Evolutionary conservation across 2,797 vertebrate genomes (phyloP).

Genomic region (Trachurus trachurus): DNA sequence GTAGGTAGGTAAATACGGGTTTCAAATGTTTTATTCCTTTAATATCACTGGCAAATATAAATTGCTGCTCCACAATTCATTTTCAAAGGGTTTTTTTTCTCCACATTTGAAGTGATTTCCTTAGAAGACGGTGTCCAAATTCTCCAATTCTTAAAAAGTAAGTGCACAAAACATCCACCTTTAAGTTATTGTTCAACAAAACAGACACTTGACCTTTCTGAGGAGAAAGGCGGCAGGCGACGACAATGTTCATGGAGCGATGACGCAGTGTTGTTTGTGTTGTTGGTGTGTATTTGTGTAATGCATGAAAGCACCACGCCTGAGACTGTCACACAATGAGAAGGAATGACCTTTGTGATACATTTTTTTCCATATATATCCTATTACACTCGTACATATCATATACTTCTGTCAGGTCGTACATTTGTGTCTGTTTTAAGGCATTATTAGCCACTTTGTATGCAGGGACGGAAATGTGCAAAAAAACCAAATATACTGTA

Average conservation of each 20-base stretch:
- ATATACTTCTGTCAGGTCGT: constrained; percentile 50
- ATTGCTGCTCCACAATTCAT: constrained; percentile 77
- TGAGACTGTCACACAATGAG: constrained; percentile 78
- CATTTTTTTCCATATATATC: constrained; percentile 50
- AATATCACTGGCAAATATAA: constrained; percentile 85
- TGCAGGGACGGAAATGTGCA: constrained; percentile 56
- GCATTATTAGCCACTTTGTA: constrained; percentile 78
- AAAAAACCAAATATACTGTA: constrained; percentile 68
- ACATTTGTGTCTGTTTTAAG: constrained; percentile 81
- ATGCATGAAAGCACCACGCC: constrained; percentile 77
- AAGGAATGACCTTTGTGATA: constrained; percentile 79
- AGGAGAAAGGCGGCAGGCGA: constrained; percentile 75
- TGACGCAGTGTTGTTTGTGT: constrained; percentile 42
- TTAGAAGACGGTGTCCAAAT: constrained; percentile 78
- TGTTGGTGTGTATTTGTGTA: constrained; percentile 50
- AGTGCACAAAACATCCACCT: constrained; percentile 84
- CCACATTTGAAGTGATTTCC: constrained; percentile 72
- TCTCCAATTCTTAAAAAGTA: constrained; percentile 82
- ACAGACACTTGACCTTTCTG: constrained; percentile 74
- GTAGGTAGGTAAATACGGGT: constrained; percentile 81
- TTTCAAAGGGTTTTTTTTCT: constrained; percentile 59
- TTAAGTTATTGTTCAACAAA: constrained; percentile 65
- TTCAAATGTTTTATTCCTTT: constrained; percentile 84
- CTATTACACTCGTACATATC: constrained; percentile 41
- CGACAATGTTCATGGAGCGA: constrained; percentile 59